Conservation (phyloP, 2,113 vertebrate species). For the Vireo altiloquus region DNA sequence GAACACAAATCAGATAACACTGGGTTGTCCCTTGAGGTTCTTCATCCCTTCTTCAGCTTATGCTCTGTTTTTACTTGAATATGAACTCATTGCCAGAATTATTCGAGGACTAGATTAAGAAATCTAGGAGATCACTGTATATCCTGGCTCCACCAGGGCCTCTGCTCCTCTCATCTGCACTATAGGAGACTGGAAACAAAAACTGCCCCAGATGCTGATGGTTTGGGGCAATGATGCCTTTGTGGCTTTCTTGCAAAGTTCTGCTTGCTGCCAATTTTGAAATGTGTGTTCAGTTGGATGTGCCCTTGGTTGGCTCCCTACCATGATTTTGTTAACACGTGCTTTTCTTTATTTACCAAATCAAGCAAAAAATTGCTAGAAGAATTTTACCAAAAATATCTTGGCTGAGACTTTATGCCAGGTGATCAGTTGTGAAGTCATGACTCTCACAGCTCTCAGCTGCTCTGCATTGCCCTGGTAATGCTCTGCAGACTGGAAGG, state of each 20-base stretch:
- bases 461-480: neutral
- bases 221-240: neutral
- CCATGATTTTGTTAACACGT: neutral
- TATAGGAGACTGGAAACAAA: neutral
- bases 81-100: neutral
- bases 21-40: neutral
- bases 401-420: neutral
- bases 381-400: neutral
- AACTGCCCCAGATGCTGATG: neutral
- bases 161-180: neutral
- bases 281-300: neutral
- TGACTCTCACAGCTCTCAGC: neutral
- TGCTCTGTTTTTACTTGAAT: slow-evolving; percentile 48
- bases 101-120: neutral
- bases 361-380: neutral
- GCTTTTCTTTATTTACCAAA: neutral
- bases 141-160: neutral
- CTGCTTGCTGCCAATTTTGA: neutral
- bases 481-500: neutral
- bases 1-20: neutral
- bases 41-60: neutral
- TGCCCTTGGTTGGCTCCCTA: neutral
- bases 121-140: neutral
- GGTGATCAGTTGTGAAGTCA: neutral
- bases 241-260: neutral